phyloP scores from a whole-genome alignment of 2,113 vertebrate species.

The Crotalus horridus region DNA sequence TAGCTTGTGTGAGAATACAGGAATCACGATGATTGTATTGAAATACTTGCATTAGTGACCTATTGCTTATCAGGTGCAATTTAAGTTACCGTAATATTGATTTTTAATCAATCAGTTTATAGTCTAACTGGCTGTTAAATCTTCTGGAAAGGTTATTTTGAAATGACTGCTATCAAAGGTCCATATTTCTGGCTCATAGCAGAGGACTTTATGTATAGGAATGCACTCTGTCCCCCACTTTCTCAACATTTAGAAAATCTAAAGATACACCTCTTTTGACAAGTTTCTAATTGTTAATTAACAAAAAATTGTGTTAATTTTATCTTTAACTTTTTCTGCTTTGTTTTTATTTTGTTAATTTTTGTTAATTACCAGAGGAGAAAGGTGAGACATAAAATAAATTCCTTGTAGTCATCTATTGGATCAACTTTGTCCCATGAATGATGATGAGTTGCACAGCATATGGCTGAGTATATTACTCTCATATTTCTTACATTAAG shows the following conservation, averaged over 20 bases:
- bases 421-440: too few species aligned
- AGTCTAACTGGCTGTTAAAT: not conserved
- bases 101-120: not conserved
- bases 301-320: not conserved
- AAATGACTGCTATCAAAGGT: not conserved
- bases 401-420: not conserved
- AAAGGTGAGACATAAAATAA: not conserved
- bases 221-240: not conserved
- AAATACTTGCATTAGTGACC: not conserved
- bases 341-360: not conserved
- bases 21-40: not conserved
- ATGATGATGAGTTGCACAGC: too few species aligned
- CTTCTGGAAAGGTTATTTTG: not conserved
- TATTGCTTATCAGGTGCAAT: not conserved
- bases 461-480: too few species aligned
- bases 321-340: not conserved
- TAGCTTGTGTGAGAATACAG: not conserved
- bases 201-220: not conserved
- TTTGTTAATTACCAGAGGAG: not conserved
- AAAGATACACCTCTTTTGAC: not conserved
- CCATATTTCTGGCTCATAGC: not conserved
- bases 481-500: too few species aligned
- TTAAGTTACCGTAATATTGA: not conserved
- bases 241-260: not conserved
- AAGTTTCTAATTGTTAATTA: not conserved